phyloP scores from a whole-genome alignment of 2,113 vertebrate species.

The Cepphus grylle region DNA sequence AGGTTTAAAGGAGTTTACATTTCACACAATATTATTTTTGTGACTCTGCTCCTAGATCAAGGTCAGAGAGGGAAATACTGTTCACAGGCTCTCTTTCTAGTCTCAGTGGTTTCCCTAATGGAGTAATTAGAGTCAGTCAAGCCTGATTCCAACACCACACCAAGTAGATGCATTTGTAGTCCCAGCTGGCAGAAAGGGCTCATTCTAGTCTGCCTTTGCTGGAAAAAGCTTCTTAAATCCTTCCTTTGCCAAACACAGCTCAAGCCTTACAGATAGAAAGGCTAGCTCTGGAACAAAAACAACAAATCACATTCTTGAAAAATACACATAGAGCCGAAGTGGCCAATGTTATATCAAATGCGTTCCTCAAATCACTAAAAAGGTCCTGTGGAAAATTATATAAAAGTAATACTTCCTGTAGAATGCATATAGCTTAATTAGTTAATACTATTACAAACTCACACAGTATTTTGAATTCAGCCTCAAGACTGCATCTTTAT shows the following conservation, averaged over 20 bases:
- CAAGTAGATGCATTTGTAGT: background rate
- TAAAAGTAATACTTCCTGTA: background rate
- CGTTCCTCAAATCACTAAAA: background rate
- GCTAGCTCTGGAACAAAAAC: background rate
- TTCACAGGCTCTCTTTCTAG: background rate
- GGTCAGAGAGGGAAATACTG: background rate
- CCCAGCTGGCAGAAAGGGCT: background rate
- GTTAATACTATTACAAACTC: background rate
- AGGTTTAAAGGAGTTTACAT: background rate
- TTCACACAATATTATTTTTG: background rate
- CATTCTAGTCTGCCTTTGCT: background rate
- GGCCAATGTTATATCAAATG: background rate
- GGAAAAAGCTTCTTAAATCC: background rate
- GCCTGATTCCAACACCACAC: background rate
- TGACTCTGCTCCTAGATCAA: background rate
- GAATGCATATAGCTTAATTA: background rate
- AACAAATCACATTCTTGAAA: fast-evolving
- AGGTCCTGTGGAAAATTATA: background rate
- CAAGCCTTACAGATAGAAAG: background rate
- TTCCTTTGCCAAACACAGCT: background rate
- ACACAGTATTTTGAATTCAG: background rate
- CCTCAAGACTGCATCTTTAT: background rate
- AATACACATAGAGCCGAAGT: fast-evolving
- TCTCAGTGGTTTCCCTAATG: background rate
- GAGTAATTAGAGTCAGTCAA: background rate